phyloP scores from a whole-genome alignment of 2,888 invertebrate genomes.

The Scaptomyza tumidula region DNA sequence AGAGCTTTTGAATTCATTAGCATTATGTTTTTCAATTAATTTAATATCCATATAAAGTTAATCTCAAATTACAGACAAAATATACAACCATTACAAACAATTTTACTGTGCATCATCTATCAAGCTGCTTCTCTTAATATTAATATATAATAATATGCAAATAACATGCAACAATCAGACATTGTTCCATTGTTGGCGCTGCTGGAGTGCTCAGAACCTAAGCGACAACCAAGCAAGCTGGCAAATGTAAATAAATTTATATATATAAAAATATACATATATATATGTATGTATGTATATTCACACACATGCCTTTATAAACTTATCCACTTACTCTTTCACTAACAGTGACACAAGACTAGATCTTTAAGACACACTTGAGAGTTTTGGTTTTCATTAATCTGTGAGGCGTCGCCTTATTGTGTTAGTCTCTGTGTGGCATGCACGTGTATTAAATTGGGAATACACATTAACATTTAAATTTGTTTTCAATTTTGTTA shows the following conservation, averaged over 20 bases:
- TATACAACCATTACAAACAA: not conserved
- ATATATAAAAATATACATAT: not conserved
- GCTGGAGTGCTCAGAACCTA: conserved; percentile 2
- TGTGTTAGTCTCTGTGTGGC: conserved; percentile 31
- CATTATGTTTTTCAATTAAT: not conserved
- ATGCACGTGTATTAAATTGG: conserved; percentile 59
- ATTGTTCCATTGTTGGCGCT: conserved; percentile 31
- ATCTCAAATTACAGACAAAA: not conserved
- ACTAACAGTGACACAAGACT: not conserved
- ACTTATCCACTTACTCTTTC: conserved; percentile 8
- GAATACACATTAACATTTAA: conserved; percentile 75
- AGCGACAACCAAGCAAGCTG: conserved; percentile 23
- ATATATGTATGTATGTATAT: too few species aligned
- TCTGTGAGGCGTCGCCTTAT: conserved; percentile 58
- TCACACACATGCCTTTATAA: not conserved
- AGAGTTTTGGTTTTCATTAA: conserved; percentile 63
- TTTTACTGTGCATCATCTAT: conserved; percentile 22
- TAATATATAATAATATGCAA: conserved; percentile 62
- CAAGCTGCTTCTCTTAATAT: conserved; percentile 56
- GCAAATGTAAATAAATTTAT: not conserved
- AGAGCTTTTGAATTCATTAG: too few species aligned
- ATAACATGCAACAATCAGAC: conserved; percentile 55
- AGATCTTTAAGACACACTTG: conserved; percentile 35
- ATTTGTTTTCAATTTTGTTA: conserved; percentile 78
- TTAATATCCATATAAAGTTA: not conserved